Evolutionary conservation across 2,797 vertebrate genomes (phyloP), one percentile per base, ranked within the genome.

Genomic region (Aotus griseimembra): DNA sequence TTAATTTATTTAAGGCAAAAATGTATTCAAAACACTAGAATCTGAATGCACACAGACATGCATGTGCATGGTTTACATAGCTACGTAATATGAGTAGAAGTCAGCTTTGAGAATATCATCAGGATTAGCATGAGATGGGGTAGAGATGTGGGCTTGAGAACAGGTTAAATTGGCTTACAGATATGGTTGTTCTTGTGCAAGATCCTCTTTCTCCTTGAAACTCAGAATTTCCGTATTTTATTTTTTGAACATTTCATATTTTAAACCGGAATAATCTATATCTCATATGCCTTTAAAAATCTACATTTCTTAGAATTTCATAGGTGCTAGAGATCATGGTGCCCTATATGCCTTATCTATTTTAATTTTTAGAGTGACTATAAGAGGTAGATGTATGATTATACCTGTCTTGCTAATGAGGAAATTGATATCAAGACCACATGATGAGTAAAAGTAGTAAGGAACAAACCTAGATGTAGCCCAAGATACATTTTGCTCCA

Each of bases 1-100:
- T 91, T 83, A 28, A 61, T 86, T 91, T 89, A 28, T 84, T 83
- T 61, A 88, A 95, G 44, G 75, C 44, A 81, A 73, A 81, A 12
- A 61, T 44, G 19, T 52, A 64, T 64, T 87, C 28, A 82, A 50
- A 94, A 57, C 24, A 20, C 24, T 39, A 36, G 36, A 50, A 46
- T 61, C 50, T 85, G 73, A 46, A 88, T 28, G 9, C 75, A 50
- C 52, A n/a, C 20, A 73, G 75, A 41, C 28, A 28, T 30, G 26
- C 52, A 82, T 6, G 13, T 44, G 36, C 67, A 55, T 26, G 4
- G 3, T 75, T 61, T 80, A 36, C 36, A 83, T 33, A 79, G n/a
- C 19, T 82, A 7, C 12, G 30, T 33, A 86, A 61, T 84, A 85
- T 52, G 72, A 58, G 41, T 12, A 50, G 48, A 28, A 72, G n/a